Conservation (phyloP, 2,797 vertebrate species). For the Sebastes variabilis region DNA sequence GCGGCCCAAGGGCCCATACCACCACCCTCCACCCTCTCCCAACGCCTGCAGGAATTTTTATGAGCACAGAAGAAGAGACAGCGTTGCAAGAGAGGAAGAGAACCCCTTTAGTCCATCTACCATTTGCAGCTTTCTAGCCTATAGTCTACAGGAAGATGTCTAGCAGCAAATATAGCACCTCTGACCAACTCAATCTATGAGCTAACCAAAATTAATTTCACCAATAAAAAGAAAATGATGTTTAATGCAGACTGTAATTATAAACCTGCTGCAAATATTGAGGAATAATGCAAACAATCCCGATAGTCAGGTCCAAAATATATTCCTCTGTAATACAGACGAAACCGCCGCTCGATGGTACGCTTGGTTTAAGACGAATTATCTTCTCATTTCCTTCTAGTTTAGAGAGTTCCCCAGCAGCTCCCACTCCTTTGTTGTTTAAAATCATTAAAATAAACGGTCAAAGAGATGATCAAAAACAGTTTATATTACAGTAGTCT, state of each 20-base stretch:
- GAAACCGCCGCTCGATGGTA: neutral
- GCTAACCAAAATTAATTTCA: neutral
- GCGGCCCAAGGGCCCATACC: constrained; percentile 56
- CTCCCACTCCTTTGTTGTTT: constrained; percentile 4
- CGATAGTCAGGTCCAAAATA: neutral
- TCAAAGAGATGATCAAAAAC: constrained; percentile 27
- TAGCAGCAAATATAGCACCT: neutral
- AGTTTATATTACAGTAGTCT: constrained; percentile 23
- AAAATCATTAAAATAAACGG: constrained; percentile 18
- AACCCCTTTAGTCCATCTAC: constrained; percentile 19
- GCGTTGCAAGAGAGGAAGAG: constrained; percentile 45
- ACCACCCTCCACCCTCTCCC: constrained; percentile 57
- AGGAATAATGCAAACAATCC: neutral
- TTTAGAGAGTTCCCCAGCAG: neutral
- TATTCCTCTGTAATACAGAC: neutral
- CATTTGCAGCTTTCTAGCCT: neutral
- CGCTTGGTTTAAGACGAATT: neutral
- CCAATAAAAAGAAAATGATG: neutral
- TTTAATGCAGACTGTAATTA: neutral
- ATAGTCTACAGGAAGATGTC: neutral
- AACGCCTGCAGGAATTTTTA: constrained; percentile 81
- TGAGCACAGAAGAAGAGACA: constrained; percentile 74
- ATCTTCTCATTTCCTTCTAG: constrained; percentile 5
- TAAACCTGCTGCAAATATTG: constrained; percentile 6
- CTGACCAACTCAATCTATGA: neutral